phyloP scores from a whole-genome alignment of 1,140 invertebrate genomes.

The Cydia splendana region DNA sequence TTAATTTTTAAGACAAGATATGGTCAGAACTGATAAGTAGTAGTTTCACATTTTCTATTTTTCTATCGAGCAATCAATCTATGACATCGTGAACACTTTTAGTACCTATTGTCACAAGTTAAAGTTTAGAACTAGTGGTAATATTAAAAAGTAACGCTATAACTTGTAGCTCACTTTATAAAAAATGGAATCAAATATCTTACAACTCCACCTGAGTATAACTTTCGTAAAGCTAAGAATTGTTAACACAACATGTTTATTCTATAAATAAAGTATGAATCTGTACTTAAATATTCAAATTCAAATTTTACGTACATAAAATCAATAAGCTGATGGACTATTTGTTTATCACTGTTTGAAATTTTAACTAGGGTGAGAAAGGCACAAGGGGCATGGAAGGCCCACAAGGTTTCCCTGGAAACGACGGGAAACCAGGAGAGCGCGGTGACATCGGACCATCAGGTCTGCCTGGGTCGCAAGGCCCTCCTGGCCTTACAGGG shows the following conservation, averaged over 20 bases:
- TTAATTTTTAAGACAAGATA: too few species aligned
- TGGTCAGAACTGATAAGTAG: too few species aligned
- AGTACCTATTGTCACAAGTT: too few species aligned
- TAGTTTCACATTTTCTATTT: too few species aligned
- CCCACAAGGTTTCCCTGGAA: constrained; percentile 83
- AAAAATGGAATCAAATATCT: too few species aligned
- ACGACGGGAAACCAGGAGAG: constrained; percentile 77
- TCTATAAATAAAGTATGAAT: too few species aligned
- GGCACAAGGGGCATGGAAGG: constrained; percentile 82
- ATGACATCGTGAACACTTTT: too few species aligned
- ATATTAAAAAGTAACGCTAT: too few species aligned
- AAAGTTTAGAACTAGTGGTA: too few species aligned
- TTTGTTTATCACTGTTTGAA: not conserved
- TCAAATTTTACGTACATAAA: not conserved
- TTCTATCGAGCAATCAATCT: too few species aligned
- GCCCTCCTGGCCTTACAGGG: constrained; percentile 82
- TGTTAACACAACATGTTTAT: not conserved
- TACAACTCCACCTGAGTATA: too few species aligned
- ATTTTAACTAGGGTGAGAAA: constrained; percentile 77
- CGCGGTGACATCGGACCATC: constrained; percentile 83
- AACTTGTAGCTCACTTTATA: too few species aligned
- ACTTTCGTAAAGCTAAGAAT: not conserved
- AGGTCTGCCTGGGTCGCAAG: constrained; percentile 83
- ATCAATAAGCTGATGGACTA: not conserved
- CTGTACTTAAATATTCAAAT: not conserved